Percentiles rank a stretch among this genome's conserved stretches.
Conservation (phyloP, 2,797 vertebrate species). For the Microtus obscurus region DNA sequence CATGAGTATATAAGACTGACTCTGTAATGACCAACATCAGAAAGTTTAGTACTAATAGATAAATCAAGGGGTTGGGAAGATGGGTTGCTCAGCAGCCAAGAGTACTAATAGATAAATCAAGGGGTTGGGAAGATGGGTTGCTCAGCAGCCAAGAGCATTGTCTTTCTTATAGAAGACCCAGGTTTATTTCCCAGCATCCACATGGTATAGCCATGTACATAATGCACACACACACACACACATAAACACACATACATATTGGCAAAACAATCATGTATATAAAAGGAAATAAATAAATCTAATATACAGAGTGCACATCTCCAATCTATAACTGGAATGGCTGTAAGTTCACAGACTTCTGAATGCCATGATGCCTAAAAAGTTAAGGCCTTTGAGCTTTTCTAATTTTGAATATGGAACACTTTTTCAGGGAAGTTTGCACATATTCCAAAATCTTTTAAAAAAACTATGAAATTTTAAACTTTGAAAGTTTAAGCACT, state of each 20-base stretch:
- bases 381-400: neutral
- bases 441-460: neutral
- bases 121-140: neutral
- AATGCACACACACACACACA: too few species aligned
- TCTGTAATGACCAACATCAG: conserved; percentile 7
- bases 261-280: neutral
- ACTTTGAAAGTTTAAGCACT: neutral
- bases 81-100: neutral
- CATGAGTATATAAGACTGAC: neutral
- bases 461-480: neutral
- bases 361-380: neutral
- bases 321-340: neutral
- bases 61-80: neutral
- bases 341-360: neutral
- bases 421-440: neutral
- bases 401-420: neutral
- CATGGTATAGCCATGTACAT: neutral
- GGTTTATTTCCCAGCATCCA: neutral
- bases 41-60: neutral
- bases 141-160: neutral
- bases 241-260: too few species aligned
- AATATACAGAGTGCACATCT: neutral
- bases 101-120: neutral
- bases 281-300: neutral
- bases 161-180: neutral